A percentile compares a stretch with the other conserved stretches of the same genome.
These are phyloP conservation scores for Psilopogon haemacephalus DNA, from an alignment of 2,113 vertebrate genomes.

Conservation along the genomic window DNA sequence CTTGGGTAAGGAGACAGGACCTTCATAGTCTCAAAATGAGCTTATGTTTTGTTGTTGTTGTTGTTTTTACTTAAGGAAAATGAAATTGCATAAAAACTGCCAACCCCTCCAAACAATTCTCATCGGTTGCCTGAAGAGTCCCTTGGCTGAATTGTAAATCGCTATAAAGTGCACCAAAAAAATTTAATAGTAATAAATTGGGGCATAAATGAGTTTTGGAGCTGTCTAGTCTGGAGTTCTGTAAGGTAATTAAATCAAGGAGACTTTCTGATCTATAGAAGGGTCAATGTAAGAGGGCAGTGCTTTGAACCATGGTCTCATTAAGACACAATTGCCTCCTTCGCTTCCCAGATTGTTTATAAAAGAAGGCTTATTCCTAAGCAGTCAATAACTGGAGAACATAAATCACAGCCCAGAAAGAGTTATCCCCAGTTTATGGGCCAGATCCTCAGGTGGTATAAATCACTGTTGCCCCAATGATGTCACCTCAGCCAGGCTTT, in stretches of 20 bases:
- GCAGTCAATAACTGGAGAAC: conserved; percentile 32
- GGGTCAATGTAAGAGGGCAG: conserved; percentile 49
- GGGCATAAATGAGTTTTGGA: conserved; percentile 42
- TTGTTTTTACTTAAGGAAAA: background rate
- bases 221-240: conserved; percentile 39
- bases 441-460: conserved; percentile 25
- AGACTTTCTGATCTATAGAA: conserved; percentile 21
- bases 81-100: background rate
- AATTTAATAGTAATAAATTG: background rate
- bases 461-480: conserved; percentile 14
- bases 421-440: conserved; percentile 8
- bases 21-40: background rate
- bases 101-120: background rate
- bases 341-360: conserved; percentile 7
- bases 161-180: background rate
- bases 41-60: background rate
- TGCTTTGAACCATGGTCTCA: conserved; percentile 32
- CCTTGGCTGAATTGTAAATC: background rate
- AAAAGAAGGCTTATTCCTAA: background rate
- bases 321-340: background rate
- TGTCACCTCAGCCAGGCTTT: conserved; percentile 10
- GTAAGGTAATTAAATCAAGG: conserved; percentile 42
- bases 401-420: conserved; percentile 36
- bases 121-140: background rate
- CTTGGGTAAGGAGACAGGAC: background rate